phyloP scores from a whole-genome alignment of 1,140 invertebrate species.

The Goniozus legneri region DNA sequence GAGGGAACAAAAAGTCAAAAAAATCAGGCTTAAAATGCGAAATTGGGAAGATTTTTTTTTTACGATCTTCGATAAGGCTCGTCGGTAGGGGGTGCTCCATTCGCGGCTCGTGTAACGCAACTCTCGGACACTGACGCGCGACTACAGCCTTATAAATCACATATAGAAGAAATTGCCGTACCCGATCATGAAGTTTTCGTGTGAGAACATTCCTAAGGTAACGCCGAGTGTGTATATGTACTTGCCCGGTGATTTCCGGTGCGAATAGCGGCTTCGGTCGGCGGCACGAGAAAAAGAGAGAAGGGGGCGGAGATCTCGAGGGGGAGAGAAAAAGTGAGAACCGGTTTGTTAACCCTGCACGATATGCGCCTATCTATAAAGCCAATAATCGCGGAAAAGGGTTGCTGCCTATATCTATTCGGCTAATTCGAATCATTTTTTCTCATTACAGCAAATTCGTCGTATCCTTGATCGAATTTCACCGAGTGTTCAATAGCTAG shows the following conservation, averaged over 20 bases:
- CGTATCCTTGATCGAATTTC: background rate
- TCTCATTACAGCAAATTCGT: background rate
- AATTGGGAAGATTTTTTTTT: too few relatives aligned
- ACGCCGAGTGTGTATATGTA: background rate
- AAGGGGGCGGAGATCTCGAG: background rate
- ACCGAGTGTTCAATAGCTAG: background rate
- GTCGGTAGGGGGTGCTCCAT: too few relatives aligned
- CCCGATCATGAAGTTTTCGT: background rate
- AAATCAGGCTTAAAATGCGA: too few relatives aligned
- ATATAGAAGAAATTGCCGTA: too few relatives aligned
- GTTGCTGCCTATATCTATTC: background rate
- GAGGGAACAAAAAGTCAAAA: too few relatives aligned
- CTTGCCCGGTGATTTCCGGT: background rate
- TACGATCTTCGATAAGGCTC: too few relatives aligned
- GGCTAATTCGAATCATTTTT: background rate
- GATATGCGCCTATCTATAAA: background rate
- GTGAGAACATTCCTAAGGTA: background rate
- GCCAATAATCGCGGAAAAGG: background rate
- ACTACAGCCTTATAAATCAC: too few relatives aligned
- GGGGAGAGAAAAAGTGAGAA: background rate
- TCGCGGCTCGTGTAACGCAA: conserved; percentile 11
- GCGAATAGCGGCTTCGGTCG: background rate
- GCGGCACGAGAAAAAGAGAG: background rate
- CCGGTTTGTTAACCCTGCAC: background rate
- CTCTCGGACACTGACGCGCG: background rate